Base-by-base conservation (phyloP, 2,888 invertebrate species). In the Drosophila affinis region DNA sequence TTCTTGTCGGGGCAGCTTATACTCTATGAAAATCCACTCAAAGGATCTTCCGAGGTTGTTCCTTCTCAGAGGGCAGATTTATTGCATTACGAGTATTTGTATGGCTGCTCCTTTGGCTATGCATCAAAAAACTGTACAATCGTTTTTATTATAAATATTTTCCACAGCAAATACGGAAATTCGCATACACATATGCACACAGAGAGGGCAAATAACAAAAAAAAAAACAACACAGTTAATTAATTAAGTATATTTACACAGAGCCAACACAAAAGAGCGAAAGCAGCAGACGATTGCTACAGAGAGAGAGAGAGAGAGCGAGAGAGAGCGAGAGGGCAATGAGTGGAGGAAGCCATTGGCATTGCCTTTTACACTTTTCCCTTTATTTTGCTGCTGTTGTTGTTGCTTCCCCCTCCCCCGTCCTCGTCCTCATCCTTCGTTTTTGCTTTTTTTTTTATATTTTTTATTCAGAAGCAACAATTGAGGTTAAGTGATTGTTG, bases 401-500 rank as follows among this genome's bases (percentile, higher is more conserved):
- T 54, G 34, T 48, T 52, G 21, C 14, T 55, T 49, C 46, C 24
- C 12, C 34, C 34, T 34, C 39, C 32, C 12, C 34, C 34, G n/a
- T 34, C 39, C 14, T 39, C 39, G 2, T n/a, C 14, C 14, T 10
- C 10, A 10, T 32, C 17, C 32, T 51, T 64, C 51, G 39, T 46
- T 7, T 4, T 17, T n/a, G n/a, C n/a, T 17, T n/a, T 44, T 24
- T 48, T 54, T 45, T 46, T 62, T 72, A 17, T 63, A 55, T 73
- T 64, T 64, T 75, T 63, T 65, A 63, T 76, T 76, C 64, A 74
- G 68, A 72, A 79, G 80, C 83, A 82, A 81, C 81, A 81, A 81
- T 81, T 81, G 81, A 81, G 81, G 81, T 81, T 81, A 81, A 81
- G 81, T 81, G 81, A 81, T 83, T 81, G 81, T 81, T 83, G 83